These are phyloP conservation scores for Cyclophora punctaria DNA, from an alignment of 2,888 invertebrate genomes.

Conservation along the genomic window DNA sequence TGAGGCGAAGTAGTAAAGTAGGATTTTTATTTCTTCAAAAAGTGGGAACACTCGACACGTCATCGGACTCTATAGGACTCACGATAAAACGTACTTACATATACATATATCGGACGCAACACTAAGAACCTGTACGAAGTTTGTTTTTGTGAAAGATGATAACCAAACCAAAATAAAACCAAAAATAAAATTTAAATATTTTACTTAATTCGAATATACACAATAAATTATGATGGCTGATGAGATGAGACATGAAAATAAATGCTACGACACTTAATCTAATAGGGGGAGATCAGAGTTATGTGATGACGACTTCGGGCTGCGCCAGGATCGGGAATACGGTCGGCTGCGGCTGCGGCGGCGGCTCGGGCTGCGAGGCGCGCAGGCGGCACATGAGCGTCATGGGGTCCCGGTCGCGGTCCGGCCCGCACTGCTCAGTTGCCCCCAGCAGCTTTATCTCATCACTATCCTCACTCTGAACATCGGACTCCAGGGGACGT, in stretches of 20 bases:
- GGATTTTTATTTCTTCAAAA: too few relatives aligned
- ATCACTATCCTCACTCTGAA: slow-evolving; percentile 32
- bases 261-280: slow-evolving; percentile 33
- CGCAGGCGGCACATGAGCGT: slow-evolving; percentile 73
- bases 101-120: too few relatives aligned
- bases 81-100: too few relatives aligned
- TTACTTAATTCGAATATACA: background rate
- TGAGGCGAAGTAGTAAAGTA: too few relatives aligned
- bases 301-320: slow-evolving; percentile 47
- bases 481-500: slow-evolving; percentile 37
- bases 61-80: too few relatives aligned
- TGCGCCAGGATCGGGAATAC: slow-evolving; percentile 4
- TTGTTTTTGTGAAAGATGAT: too few relatives aligned
- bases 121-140: too few relatives aligned
- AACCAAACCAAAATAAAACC: background rate
- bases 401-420: slow-evolving; percentile 78
- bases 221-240: slow-evolving; percentile 5
- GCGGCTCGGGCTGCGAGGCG: slow-evolving; percentile 1
- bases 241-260: slow-evolving; percentile 21
- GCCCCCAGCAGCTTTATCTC: slow-evolving; percentile 78
- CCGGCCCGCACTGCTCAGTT: slow-evolving; percentile 84
- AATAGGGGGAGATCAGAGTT: slow-evolving; percentile 34
- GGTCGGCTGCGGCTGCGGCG: background rate
- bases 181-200: background rate
- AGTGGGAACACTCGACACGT: too few relatives aligned